phyloP scores from a whole-genome alignment of 2,888 invertebrate genomes.

The Campoplex nolae region DNA sequence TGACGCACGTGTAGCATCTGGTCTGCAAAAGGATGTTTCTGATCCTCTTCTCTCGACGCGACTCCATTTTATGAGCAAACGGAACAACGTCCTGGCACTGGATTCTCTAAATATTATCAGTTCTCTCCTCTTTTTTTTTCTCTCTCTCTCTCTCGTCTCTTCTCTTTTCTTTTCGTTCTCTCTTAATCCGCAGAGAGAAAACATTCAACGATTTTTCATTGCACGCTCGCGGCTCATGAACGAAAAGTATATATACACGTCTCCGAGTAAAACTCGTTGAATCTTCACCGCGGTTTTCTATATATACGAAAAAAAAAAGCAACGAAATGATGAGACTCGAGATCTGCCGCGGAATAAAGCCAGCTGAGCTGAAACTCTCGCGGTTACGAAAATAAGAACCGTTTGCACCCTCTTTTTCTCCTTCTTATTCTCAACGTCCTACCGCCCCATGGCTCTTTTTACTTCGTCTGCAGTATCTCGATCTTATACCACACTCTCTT shows the following conservation, averaged over 20 bases:
- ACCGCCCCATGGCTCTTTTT: slow-evolving; percentile 30
- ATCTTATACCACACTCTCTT: slow-evolving; percentile 11
- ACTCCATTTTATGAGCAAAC: slow-evolving; percentile 5
- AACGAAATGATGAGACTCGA: slow-evolving; percentile 17
- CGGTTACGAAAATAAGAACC: slow-evolving; percentile 68
- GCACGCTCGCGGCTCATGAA: not conserved
- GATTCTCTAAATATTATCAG: slow-evolving; percentile 43
- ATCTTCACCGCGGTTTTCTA: not conserved
- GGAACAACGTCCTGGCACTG: slow-evolving; percentile 19
- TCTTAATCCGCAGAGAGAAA: not conserved
- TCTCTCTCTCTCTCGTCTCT: not conserved
- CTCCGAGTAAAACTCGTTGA: not conserved
- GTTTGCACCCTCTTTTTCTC: slow-evolving; percentile 56
- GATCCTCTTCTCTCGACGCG: slow-evolving; percentile 24
- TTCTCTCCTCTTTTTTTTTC: not conserved
- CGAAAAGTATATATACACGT: not conserved
- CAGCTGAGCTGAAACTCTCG: slow-evolving; percentile 33
- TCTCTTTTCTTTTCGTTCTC: not conserved
- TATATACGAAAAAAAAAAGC: slow-evolving; percentile 3
- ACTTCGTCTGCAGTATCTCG: slow-evolving; percentile 29
- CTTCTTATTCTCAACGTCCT: slow-evolving; percentile 20
- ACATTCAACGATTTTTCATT: slow-evolving; percentile 19
- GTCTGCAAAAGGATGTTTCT: slow-evolving; percentile 36
- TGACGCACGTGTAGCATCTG: slow-evolving; percentile 31
- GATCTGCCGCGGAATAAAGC: slow-evolving; percentile 52